Percentiles rank a stretch among this genome's conserved stretches.
These are phyloP conservation scores for Aphidius colemani DNA, from an alignment of 2,888 invertebrate species.

Conservation along the genomic window DNA sequence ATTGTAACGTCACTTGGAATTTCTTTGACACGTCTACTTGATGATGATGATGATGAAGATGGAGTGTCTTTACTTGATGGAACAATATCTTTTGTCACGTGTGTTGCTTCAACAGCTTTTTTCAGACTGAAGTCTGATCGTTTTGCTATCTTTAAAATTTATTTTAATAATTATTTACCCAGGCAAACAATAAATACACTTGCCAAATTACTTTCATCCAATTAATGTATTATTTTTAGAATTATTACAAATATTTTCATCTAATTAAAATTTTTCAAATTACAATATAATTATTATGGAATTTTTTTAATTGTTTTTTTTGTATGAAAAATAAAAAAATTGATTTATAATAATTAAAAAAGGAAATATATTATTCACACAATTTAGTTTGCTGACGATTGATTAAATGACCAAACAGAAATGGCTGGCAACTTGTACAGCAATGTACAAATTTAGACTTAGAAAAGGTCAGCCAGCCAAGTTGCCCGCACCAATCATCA, in stretches of 20 bases:
- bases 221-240: not conserved
- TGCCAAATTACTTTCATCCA: not conserved
- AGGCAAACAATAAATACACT: not conserved
- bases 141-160: conserved; percentile 60
- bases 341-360: not conserved
- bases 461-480: conserved; percentile 56
- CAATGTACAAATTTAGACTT: conserved; percentile 49
- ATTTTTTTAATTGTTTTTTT: not conserved
- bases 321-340: too few species aligned
- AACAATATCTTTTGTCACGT: conserved; percentile 69
- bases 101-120: conserved; percentile 68
- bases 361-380: conserved; percentile 26
- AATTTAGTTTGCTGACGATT: conserved; percentile 30
- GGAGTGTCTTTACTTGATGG: conserved; percentile 32
- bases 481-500: conserved; percentile 40
- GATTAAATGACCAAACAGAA: conserved; percentile 36
- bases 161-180: conserved; percentile 22
- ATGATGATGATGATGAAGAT: conserved; percentile 33
- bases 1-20: conserved; percentile 33
- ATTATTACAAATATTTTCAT: not conserved
- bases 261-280: too few species aligned
- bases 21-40: conserved; percentile 32
- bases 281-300: not conserved
- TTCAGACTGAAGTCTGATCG: conserved; percentile 68
- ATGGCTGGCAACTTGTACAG: conserved; percentile 41